Conservation (phyloP, 2,797 vertebrate genomes). For the Sarcoramphus papa region DNA sequence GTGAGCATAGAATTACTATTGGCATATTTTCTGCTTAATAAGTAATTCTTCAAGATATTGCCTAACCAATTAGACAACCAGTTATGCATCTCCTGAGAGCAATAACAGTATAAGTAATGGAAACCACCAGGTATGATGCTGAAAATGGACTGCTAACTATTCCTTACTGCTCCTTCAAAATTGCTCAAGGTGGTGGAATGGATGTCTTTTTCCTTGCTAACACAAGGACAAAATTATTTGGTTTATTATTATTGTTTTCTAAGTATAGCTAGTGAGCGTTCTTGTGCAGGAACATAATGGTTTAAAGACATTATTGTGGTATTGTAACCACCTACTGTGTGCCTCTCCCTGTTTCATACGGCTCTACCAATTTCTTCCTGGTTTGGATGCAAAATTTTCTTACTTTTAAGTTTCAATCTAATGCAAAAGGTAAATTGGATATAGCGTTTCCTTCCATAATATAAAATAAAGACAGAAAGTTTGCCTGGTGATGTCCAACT, state of each 20-base stretch:
- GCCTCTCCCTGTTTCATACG: neutral
- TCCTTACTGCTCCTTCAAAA: neutral
- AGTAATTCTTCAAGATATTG: constrained; percentile 32
- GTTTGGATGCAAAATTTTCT: neutral
- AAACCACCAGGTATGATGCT: constrained; percentile 22
- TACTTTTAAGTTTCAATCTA: neutral
- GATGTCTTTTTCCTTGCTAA: neutral
- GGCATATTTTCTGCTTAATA: constrained; percentile 33
- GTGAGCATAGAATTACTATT: neutral
- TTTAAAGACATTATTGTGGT: neutral
- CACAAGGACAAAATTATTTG: neutral
- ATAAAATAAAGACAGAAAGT: neutral
- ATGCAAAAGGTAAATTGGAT: neutral
- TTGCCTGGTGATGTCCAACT: neutral
- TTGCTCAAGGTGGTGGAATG: neutral
- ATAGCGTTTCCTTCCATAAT: neutral
- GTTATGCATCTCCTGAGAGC: constrained; percentile 35
- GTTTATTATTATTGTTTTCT: neutral
- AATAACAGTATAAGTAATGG: constrained; percentile 1
- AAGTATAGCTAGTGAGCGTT: neutral
- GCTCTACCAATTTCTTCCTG: neutral
- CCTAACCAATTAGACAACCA: constrained; percentile 32
- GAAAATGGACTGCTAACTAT: constrained; percentile 6
- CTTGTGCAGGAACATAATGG: neutral
- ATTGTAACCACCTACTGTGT: neutral